Base-by-base conservation (phyloP, 2,113 vertebrate genomes). In the Xiphorhynchus elegans region DNA sequence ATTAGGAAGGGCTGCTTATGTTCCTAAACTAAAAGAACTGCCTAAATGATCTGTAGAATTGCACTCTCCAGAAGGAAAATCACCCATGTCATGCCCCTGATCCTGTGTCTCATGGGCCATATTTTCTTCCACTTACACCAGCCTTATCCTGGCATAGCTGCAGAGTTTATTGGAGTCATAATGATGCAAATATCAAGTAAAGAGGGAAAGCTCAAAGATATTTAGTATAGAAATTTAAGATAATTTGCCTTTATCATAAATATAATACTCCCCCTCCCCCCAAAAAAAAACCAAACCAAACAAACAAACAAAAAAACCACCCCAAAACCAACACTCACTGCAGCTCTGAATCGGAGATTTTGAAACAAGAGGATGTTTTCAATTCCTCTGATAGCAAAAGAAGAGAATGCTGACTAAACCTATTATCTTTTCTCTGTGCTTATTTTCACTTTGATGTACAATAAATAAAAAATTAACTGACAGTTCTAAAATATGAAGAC, bases 381-480 rank as follows among this genome's bases (percentile, higher is more conserved):
- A 84, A 6, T 52, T 58, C 21, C 33, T 93, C 66, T 88, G 67
- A 83, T 11, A 92, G 72, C 35, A 88, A 76, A 95, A 93, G 70
- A 87, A 52, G 62, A 87, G 91, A 87, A 80, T 87, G 75, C 81
- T 96, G 70, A 97, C 90, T 58, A 94, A 96, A 95, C 20, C 67
- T 56, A 83, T 95, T 95, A 90, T 64, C 56, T 81, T 96, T 87
- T 50, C 46, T 15, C 11, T 70, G 84, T 86, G 84, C 87, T 97
- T 95, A 81, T 95, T 97, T 96, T 95, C 84, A 92, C 96, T 98
- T 97, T 97, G 95, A 98, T 96, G 92, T 97, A 58, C 69, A 93
- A 95, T 95, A 97, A 97, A 98, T 97, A 97, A 97, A 97, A 97
- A 97, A 96, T 83, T 88, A 97, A 91, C 94, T 64, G 92, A 96